Evolutionary conservation across 2,797 vertebrate species (phyloP).

Genomic region (Callimico goeldii): DNA sequence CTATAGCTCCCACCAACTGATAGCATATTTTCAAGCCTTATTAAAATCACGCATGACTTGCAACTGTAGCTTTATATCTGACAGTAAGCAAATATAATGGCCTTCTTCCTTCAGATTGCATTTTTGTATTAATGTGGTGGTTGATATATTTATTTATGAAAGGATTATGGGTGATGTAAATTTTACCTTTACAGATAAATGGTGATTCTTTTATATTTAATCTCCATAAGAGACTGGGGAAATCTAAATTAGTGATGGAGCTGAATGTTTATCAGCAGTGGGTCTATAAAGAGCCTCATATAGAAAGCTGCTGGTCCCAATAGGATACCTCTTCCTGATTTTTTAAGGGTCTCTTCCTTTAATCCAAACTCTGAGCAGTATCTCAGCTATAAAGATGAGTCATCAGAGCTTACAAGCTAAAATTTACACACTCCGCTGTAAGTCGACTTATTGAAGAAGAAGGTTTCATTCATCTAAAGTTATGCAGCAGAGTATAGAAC

Average conservation of each 20-base stretch:
- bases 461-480: slow-evolving; percentile 61
- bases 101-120: slow-evolving; percentile 54
- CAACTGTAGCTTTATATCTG: slow-evolving; percentile 70
- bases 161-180: slow-evolving; percentile 69
- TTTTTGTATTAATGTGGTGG: slow-evolving; percentile 67
- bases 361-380: slow-evolving; percentile 61
- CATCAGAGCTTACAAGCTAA: slow-evolving; percentile 60
- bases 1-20: slow-evolving; percentile 82
- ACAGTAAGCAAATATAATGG: slow-evolving; percentile 71
- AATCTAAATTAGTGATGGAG: slow-evolving; percentile 74
- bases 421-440: slow-evolving; percentile 61
- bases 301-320: slow-evolving; percentile 53
- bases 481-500: neutral
- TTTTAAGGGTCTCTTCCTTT: slow-evolving; percentile 71
- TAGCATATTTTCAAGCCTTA: slow-evolving; percentile 85
- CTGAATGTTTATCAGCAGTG: slow-evolving; percentile 25
- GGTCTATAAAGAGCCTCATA: slow-evolving; percentile 49
- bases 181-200: slow-evolving; percentile 81
- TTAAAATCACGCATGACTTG: slow-evolving; percentile 83
- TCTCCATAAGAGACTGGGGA: slow-evolving; percentile 72
- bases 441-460: slow-evolving; percentile 54
- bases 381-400: slow-evolving; percentile 67
- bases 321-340: slow-evolving; percentile 57
- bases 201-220: slow-evolving; percentile 79
- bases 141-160: slow-evolving; percentile 74